Evolutionary conservation across 2,888 invertebrate genomes (phyloP).

Genomic region (Meteorus cinctellus): DNA sequence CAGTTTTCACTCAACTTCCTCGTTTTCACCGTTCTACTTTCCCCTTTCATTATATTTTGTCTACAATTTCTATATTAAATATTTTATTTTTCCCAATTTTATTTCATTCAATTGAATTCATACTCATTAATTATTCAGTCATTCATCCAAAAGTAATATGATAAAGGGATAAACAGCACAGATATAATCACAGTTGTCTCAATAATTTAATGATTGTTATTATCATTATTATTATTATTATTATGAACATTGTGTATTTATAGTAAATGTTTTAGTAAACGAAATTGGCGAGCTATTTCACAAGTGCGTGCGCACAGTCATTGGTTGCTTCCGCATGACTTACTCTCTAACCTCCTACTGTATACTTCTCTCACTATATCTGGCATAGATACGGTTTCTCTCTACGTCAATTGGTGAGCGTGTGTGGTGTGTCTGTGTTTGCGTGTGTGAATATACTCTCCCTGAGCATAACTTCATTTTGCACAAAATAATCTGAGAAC

Average conservation of each 20-base stretch:
- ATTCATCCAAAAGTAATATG: no score
- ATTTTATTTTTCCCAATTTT: slow-evolving; percentile 27
- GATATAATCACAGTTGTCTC: no score
- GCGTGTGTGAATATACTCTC: slow-evolving; percentile 44
- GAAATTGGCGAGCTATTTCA: not conserved
- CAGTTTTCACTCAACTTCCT: slow-evolving; percentile 71
- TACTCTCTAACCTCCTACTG: slow-evolving; percentile 34
- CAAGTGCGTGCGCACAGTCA: not conserved
- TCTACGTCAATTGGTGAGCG: no score
- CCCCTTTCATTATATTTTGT: slow-evolving; percentile 50
- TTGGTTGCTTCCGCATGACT: slow-evolving; percentile 34
- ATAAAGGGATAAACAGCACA: no score
- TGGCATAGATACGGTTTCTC: slow-evolving; percentile 53
- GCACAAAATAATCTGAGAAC: slow-evolving; percentile 44
- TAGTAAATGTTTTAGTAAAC: not conserved
- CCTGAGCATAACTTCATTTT: slow-evolving; percentile 17
- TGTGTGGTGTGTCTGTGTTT: slow-evolving; percentile 25
- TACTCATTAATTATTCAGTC: no score
- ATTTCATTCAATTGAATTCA: not conserved
- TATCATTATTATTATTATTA: not conserved
- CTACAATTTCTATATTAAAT: slow-evolving; percentile 18
- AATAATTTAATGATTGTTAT: not conserved
- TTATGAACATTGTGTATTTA: not conserved
- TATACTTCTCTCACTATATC: slow-evolving; percentile 34
- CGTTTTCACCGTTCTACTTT: slow-evolving; percentile 73